Base-by-base conservation (phyloP, 2,113 vertebrate species). In the Pollimyrus isidori region DNA sequence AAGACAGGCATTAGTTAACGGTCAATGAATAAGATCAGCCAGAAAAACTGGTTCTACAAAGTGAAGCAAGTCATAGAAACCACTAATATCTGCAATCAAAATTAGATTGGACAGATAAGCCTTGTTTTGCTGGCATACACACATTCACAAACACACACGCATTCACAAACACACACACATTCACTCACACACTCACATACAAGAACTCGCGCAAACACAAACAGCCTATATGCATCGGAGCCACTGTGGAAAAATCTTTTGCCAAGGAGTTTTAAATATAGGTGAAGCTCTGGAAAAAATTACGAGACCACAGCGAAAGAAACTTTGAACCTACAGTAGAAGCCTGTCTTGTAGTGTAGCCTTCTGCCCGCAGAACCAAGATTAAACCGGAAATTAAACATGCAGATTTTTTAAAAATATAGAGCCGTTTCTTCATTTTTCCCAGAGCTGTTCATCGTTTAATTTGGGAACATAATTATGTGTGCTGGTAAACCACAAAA, bases 101-200 rank as follows among this genome's bases (percentile, higher is more conserved):
- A 93, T 94, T 93, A 95, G 94, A 95, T 94, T 91, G 91, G 90
- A 92, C 92, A 94, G 94, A 94, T 94, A 49, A 92, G 56, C 91
- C 91, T 80, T 92, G 93, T 94, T 93, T 93, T 89, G 76, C 86
- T 89, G 52, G 42, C 49, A 87, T 45, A 23, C 89, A 76, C 62
- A 50, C 76, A 11, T 86, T 87, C 86, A 49, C 92, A 91, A 90
- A 91, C 89, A 73, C 35, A 15, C 42, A 15, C 42, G 56, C 69
- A 26, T 49, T 23, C 45, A 23, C 76, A 30, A 17, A 91, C 87
- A 42, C 89, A 76, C 62, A 49, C 45, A 23, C 76, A 46, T 86
- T 87, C 86, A 49, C 92, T 80, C 87, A 53, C 90, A 50, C 49
- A 26, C n/a, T n/a, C 42, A 56, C 73, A 30, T 49, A 42, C 46